A percentile compares a stretch with the other conserved stretches of the same genome.
phyloP scores from a whole-genome alignment of 2,888 invertebrate species.

The Trissolcus brochymenae region DNA sequence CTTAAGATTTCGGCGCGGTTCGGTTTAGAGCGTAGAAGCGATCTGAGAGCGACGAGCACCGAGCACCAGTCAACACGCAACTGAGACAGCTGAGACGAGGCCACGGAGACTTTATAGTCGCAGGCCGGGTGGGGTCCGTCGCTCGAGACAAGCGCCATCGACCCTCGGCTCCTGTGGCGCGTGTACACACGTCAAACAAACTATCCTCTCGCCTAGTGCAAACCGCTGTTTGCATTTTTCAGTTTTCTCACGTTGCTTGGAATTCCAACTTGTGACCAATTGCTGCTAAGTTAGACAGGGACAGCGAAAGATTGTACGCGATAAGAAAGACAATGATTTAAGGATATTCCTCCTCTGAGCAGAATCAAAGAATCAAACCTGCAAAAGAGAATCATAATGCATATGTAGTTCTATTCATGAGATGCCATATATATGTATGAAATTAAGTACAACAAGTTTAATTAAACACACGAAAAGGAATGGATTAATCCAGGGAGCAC shows the following conservation, averaged over 20 bases:
- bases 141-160: slow-evolving; percentile 42
- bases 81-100: slow-evolving; percentile 37
- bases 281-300: background rate
- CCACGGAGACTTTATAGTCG: slow-evolving; percentile 27
- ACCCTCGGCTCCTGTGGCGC: slow-evolving; percentile 16
- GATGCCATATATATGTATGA: too few relatives aligned
- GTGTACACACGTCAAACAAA: slow-evolving; percentile 18
- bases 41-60: background rate
- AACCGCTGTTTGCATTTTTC: background rate
- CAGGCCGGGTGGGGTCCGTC: slow-evolving; percentile 29
- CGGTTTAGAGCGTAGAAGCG: background rate
- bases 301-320: background rate
- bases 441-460: too few relatives aligned
- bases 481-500: too few relatives aligned
- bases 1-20: too few relatives aligned
- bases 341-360: too few relatives aligned
- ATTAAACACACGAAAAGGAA: too few relatives aligned
- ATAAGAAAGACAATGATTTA: too few relatives aligned
- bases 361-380: background rate
- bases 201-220: background rate
- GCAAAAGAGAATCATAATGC: background rate
- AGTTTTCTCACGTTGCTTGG: background rate
- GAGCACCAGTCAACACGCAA: slow-evolving; percentile 21
- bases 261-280: background rate
- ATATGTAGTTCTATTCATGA: too few relatives aligned